Evolutionary conservation across 2,797 vertebrate genomes (phyloP), one percentile per base, ranked within the genome.

Genomic region (Oryzias dopingdopingensis): DNA sequence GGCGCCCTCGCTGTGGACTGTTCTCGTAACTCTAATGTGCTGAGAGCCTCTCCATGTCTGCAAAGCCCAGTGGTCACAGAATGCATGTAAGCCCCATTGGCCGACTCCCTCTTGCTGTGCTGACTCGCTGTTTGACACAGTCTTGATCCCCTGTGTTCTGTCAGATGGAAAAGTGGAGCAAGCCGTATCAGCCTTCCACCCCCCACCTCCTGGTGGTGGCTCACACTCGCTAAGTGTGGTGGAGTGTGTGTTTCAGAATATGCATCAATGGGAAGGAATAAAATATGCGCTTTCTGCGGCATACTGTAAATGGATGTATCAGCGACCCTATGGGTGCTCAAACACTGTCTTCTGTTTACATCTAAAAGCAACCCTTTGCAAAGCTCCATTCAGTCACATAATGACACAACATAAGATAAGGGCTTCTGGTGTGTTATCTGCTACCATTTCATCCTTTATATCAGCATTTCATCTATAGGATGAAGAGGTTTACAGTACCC

Each of bases 161-260:
- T 89, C 86, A 87, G 84, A 88, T 83, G 86, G 85, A 81, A 89
- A 90, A 90, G 85, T 89, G 80, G 86, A 89, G 84, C 86, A 89
- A 88, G 78, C 87, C 61, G 70, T 68, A 66, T 81, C 76, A 71
- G 60, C 69, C 54, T 40, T 58, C 61, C 70, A 26, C 47, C 55
- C 56, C 48, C 58, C 42, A 15, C 52, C 65, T 55, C 70, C 75
- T 77, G 54, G 72, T 62, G 51, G 70, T 83, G 72, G 73, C 68
- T 64, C 10, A 57, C 49, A 44, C 68, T 13, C 56, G 76, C 69
- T 77, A 49, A 76, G 61, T 63, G 54, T 56, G 61, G 67, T 46
- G 56, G 53, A 10, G 26, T 52, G 49, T 42, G 49, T 66, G 24
- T 8, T 13, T 18, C 52, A 53, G 61, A 42, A 24, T 52, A 14